Base-by-base conservation (phyloP, 92 coral and sea anemone genomes). In the Porites divaricata region DNA sequence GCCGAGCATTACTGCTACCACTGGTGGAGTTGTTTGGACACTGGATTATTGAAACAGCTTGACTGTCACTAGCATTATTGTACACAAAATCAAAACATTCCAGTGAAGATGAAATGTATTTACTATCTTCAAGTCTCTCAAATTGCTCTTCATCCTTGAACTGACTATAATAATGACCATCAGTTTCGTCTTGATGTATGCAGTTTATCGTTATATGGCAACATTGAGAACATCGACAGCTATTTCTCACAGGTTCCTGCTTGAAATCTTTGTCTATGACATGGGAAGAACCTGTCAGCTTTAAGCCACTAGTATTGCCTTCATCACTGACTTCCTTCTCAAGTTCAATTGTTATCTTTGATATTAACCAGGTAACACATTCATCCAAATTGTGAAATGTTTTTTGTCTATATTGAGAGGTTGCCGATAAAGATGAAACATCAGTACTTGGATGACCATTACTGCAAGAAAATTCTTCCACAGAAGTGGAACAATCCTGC, bases 61-160 rank as follows among this genome's bases (percentile, higher is more conserved):
- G 71, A 61, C 72, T 57, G 17, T 16, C 53, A n/a, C 24, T 10
- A 6, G 22, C 25, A 14, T 23, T 52, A 72, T 62, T 48, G 63
- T 45, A 56, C 9, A 80, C 19, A 81, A 79, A 79, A 70, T 93
- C 94, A 85, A 93, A 94, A 87, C 95, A 91, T 79, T 94, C 95
- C 57, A 94, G 68, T 10, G 98, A 91, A 19, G 91, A 86, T 2
- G 98, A 83, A 9, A 83, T 74, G 28, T 86, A 91, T 52, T 74
- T 79, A 52, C 75, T 63, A 52, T 78, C 76, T 16, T 82, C 86
- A 56, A 70, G 19, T 25, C 2, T 8, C 35, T 57, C 66, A 69
- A 7, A 41, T 8, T 20, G 61, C 26, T 69, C 67, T 26, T 56
- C 35, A 16, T 28, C 63, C 8, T 72, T 11, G 0, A 58, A 58